Percentiles rank a stretch among this genome's conserved stretches.
These are phyloP conservation scores for Gymnogyps californianus DNA, from an alignment of 2,113 vertebrate genomes.

Conservation along the genomic window DNA sequence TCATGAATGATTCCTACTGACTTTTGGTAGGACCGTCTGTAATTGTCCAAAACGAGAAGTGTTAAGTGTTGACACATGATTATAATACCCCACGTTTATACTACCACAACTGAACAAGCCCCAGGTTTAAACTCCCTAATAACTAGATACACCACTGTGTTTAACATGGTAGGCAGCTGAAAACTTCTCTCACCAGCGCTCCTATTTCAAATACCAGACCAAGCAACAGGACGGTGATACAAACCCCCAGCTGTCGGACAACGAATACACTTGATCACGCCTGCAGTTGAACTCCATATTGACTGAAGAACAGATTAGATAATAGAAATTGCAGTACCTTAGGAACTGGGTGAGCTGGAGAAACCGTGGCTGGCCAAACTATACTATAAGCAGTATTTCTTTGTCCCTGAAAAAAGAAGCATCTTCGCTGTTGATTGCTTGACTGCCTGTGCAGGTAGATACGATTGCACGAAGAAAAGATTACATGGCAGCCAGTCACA, in stretches of 20 bases:
- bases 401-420: slow-evolving; percentile 72
- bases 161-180: slow-evolving; percentile 7
- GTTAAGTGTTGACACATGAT: background rate
- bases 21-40: background rate
- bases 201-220: slow-evolving; percentile 48
- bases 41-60: background rate
- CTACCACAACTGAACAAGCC: background rate
- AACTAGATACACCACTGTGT: background rate
- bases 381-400: slow-evolving; percentile 70
- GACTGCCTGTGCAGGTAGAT: slow-evolving; percentile 67
- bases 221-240: slow-evolving; percentile 47
- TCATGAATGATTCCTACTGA: background rate
- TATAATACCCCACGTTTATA: background rate
- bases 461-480: slow-evolving; percentile 63
- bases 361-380: slow-evolving; percentile 77
- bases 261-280: slow-evolving; percentile 29
- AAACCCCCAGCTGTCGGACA: slow-evolving; percentile 25
- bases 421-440: slow-evolving; percentile 75
- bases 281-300: slow-evolving; percentile 35
- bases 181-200: slow-evolving; percentile 22
- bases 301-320: slow-evolving; percentile 55
- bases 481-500: slow-evolving; percentile 29
- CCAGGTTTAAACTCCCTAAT: slow-evolving; percentile 11
- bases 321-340: slow-evolving; percentile 74
- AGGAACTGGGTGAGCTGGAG: slow-evolving; percentile 77